Evolutionary conservation across 2,888 invertebrate genomes (phyloP), one percentile per base, ranked within the genome.

Genomic region (Caenorhabditis angaria): DNA sequence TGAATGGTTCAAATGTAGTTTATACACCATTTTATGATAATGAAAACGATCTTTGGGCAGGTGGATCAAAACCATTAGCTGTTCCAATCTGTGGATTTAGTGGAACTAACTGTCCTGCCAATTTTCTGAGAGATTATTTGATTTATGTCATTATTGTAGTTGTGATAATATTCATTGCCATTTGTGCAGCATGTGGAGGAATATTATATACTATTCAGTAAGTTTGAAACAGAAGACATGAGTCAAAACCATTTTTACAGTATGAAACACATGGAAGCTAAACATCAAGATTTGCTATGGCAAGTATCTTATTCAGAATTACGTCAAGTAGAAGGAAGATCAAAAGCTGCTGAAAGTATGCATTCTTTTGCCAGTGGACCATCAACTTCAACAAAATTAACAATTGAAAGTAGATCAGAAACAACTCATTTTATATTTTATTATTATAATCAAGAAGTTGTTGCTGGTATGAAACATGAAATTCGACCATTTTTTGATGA

Each of bases 331-430:
- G 41, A 28, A 14, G 62, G 41, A 20, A 73, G 65, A 48, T 48
- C 50, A 32, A 57, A 70, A 65, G n/a, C 54, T 24, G 66, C 62
- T 27, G 63, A 65, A n/a, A 76, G 76, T 32, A 62, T 62, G 35
- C 70, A 65, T 1, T 80, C 80, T 18, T 73, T 78, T 24, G 75
- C 75, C 25, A 77, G 76, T 60, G 78, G 72, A 12, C 76, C 78
- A 5, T 76, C 72, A 10, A 72, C 73, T 0, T 76, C 78, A 1
- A 78, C 78, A 0, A 78, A 78, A 58, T 22, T 76, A n/a, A 76
- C 78, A 25, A 20, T 69, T 10, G 78, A 78, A 24, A 76, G 71
- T 20, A 22, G 66, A 32, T 41, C 56, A 3, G 78, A 76, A 35
- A 74, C 70, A 4, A 47, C 67, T 27, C 61, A 59, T 12, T 76